Percentiles rank a stretch among this genome's conserved stretches.
Evolutionary conservation across 2,113 vertebrate species (phyloP).

Genomic region (Microtus montanus): DNA sequence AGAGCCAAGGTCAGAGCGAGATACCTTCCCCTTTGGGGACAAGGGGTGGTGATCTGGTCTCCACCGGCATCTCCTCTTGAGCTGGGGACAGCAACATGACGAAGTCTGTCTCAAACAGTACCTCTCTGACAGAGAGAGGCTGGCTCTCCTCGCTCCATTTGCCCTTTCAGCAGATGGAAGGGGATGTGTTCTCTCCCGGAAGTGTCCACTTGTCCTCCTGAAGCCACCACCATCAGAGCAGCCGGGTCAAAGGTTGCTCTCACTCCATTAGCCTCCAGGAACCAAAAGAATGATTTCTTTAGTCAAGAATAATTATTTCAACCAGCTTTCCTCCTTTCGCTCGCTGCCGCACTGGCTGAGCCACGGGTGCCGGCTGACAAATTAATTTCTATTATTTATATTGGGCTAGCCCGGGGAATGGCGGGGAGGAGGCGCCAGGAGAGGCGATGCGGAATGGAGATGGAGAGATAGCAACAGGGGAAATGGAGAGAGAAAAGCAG

Average conservation of each 20-base stretch:
- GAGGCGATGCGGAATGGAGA: neutral
- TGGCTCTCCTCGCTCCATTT: constrained; percentile 72
- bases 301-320: constrained; percentile 88
- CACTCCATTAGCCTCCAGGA: constrained; percentile 88
- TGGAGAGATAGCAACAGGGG: neutral
- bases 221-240: constrained; percentile 73
- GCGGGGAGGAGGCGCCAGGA: neutral
- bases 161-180: constrained; percentile 79
- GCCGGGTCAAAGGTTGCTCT: constrained; percentile 80
- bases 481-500: neutral
- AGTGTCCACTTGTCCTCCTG: constrained; percentile 39
- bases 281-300: constrained; percentile 85
- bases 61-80: neutral
- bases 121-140: constrained; percentile 73
- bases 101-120: constrained; percentile 45
- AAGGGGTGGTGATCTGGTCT: neutral
- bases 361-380: constrained; percentile 79
- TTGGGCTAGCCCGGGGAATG: constrained; percentile 69
- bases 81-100: neutral
- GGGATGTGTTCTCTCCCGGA: constrained; percentile 59
- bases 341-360: constrained; percentile 67
- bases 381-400: constrained; percentile 87
- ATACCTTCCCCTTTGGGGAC: no score
- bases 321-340: constrained; percentile 79
- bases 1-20: neutral